phyloP scores from a whole-genome alignment of 1,140 invertebrate genomes.

The Drosophila takahashii region DNA sequence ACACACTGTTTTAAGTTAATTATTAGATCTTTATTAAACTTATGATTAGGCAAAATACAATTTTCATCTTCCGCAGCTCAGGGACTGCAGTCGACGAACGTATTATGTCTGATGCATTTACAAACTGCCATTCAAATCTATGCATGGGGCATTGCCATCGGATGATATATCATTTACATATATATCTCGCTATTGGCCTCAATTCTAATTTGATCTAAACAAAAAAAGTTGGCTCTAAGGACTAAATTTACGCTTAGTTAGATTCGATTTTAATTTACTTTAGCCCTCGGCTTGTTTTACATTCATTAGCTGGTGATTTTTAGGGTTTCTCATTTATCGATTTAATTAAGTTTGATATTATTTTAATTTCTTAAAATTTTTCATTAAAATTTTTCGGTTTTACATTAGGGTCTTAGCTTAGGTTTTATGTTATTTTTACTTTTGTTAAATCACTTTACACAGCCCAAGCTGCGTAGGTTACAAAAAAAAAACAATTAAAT shows the following conservation, averaged over 20 bases:
- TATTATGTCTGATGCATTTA: constrained; percentile 35
- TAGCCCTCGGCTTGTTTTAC: background rate
- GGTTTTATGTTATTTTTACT: constrained; percentile 28
- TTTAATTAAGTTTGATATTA: constrained; percentile 16
- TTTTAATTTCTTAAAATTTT: constrained; percentile 32
- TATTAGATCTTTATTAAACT: constrained; percentile 75
- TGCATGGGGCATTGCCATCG: constrained; percentile 7
- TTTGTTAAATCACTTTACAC: constrained; percentile 42
- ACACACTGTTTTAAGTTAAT: constrained; percentile 38
- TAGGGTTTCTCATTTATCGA: background rate
- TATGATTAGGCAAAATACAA: constrained; percentile 67
- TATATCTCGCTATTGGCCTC: constrained; percentile 12
- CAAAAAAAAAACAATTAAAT: constrained; percentile 46
- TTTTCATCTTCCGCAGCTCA: constrained; percentile 38
- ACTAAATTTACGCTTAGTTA: constrained; percentile 22
- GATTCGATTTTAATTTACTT: constrained; percentile 6
- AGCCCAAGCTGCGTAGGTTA: constrained; percentile 24
- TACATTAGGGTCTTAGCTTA: constrained; percentile 29
- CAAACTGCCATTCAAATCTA: constrained; percentile 23
- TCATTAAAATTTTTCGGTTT: constrained; percentile 41
- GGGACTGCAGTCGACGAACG: constrained; percentile 29
- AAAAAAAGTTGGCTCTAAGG: constrained; percentile 40
- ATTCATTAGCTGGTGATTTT: background rate
- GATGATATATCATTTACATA: constrained; percentile 23
- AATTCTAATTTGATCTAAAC: constrained; percentile 46